Percentiles rank a stretch among this genome's conserved stretches.
Conservation (phyloP, 2,113 vertebrate genomes). For the Monopterus albus region DNA sequence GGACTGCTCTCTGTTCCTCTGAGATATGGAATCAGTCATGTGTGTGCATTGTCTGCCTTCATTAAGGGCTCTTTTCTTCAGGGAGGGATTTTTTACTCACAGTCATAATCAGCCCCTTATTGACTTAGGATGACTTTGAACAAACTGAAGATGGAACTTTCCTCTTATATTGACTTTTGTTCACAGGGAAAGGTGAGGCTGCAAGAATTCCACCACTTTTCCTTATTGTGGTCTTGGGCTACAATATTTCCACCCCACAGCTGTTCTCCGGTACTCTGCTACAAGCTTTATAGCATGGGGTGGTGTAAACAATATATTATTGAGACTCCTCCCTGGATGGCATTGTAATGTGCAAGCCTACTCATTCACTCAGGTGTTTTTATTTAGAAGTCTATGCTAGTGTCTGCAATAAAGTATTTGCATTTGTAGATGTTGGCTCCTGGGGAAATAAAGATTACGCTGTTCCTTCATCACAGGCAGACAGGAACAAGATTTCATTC, state of each 20-base stretch:
- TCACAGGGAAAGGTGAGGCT: conserved; percentile 5
- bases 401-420: background rate
- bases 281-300: background rate
- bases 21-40: conserved; percentile 53
- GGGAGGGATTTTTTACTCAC: conserved; percentile 32
- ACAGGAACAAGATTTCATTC: background rate
- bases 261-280: background rate
- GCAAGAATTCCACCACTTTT: background rate
- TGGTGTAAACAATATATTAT: background rate
- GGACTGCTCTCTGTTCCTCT: conserved; percentile 46
- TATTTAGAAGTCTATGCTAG: background rate
- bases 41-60: conserved; percentile 39
- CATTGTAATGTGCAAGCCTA: background rate
- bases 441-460: too few species aligned
- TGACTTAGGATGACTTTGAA: conserved; percentile 41
- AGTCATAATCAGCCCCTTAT: conserved; percentile 59
- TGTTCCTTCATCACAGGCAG: background rate
- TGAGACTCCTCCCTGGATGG: too few species aligned
- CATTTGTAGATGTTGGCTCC: too few species aligned
- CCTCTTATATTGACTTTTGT: conserved; percentile 40
- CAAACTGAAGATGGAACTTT: conserved; percentile 49
- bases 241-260: conserved; percentile 1
- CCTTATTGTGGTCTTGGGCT: background rate
- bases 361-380: background rate
- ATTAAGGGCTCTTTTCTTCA: conserved; percentile 46